Evolutionary conservation across 2,888 invertebrate genomes (phyloP), one percentile per base, ranked within the genome.

Genomic region (Acleris laterana): DNA sequence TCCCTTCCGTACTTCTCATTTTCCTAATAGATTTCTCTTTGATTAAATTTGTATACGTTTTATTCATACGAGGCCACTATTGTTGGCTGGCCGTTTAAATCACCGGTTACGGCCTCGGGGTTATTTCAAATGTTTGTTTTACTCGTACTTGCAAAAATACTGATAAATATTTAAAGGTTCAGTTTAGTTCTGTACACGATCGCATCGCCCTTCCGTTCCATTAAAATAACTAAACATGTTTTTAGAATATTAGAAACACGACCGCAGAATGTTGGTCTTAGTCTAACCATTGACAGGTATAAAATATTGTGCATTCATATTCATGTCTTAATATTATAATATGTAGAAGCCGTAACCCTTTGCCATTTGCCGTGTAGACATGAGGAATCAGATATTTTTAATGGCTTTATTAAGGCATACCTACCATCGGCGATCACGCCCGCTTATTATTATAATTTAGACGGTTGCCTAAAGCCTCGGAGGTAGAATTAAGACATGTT

Each of bases 21-120:
- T 93, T 93, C 91, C 93, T 93, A 93, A 93, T 93, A 93, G 92
- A 93, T 92, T 93, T 90, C 89, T 88, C 90, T 92, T 90, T 93
- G 92, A 93, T 93, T 93, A 93, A 92, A 93, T 92, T 92, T 93
- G 92, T 92, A 89, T 90, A 88, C 89, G 87, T 90, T 93, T 91
- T 91, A 92, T 91, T 90, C 91, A 90, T 90, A 89, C 84, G 81
- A 83, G 83, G 82, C 86, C 79, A 85, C 88, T 90, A 89, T 89
- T 90, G 90, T 91, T 89, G 82, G 82, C 79, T 77, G 76, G 77
- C 79, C 84, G 77, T 79, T 87, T 88, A 87, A 87, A 87, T 88
- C 86, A 84, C 80, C 75, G 80, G 83, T 79, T 80, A 79, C 80
- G 77, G 78, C 83, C 81, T 79, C 73, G 72, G 72, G 73, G 74